These are phyloP conservation scores for Mirza zaza DNA, from an alignment of 2,113 vertebrate species.

Conservation along the genomic window DNA sequence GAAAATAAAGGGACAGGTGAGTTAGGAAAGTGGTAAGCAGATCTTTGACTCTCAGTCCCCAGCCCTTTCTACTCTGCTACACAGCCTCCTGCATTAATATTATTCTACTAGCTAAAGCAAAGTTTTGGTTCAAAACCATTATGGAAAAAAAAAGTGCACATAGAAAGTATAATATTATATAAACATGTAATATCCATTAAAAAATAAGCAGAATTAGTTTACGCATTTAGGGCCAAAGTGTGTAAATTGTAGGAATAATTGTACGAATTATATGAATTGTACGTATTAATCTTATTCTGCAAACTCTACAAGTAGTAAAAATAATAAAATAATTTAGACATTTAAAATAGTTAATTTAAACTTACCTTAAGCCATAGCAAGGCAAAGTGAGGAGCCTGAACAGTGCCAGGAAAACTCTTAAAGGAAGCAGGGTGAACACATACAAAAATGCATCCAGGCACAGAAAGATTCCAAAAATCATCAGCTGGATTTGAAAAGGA, in stretches of 20 bases:
- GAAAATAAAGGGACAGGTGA: fast-evolving
- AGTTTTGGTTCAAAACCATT: background rate
- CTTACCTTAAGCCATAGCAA: constrained; percentile 95
- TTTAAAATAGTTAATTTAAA: background rate
- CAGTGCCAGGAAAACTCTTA: constrained; percentile 93
- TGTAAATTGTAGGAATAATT: background rate
- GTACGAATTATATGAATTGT: background rate
- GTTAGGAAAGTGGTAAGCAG: background rate
- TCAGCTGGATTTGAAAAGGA: constrained; percentile 88
- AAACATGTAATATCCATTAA: background rate
- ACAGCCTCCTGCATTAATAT: background rate
- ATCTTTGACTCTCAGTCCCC: background rate
- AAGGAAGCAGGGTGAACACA: constrained; percentile 95
- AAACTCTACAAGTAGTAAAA: constrained; percentile 8
- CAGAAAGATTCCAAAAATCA: constrained; percentile 97
- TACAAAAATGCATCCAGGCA: constrained; percentile 98
- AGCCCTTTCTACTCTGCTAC: background rate
- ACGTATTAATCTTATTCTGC: background rate
- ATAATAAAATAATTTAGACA: background rate
- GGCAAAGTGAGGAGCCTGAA: constrained; percentile 93
- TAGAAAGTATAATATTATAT: background rate
- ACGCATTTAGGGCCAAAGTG: background rate
- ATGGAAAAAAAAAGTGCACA: background rate
- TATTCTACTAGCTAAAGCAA: background rate
- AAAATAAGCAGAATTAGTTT: background rate